phyloP scores from a whole-genome alignment of 2,888 invertebrate genomes.

The Escarpia spicata region DNA sequence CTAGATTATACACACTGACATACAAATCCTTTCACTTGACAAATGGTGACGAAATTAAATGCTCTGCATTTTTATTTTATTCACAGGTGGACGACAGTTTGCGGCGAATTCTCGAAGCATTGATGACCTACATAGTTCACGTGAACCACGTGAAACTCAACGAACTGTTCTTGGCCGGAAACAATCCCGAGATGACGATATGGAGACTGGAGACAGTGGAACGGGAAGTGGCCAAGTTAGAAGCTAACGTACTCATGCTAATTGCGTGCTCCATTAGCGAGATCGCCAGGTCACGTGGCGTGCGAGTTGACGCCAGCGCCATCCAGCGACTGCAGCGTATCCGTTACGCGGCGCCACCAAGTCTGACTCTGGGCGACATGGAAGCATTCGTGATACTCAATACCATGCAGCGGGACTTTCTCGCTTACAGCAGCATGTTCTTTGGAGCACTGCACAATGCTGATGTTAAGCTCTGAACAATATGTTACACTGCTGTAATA shows the following conservation, averaged over 20 bases:
- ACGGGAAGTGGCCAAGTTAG: not conserved
- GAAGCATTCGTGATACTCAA: not conserved
- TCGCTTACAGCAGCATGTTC: not conserved
- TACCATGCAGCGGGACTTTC: not conserved
- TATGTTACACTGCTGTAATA: not conserved
- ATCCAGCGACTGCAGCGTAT: slow-evolving; percentile 1
- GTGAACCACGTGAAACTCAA: not conserved
- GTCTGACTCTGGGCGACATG: not conserved
- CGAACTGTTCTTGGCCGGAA: not conserved
- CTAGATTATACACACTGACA: too few species aligned
- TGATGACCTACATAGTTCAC: slow-evolving; percentile 11
- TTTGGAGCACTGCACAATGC: not conserved
- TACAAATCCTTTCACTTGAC: too few species aligned
- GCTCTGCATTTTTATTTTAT: not conserved
- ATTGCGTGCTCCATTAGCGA: not conserved
- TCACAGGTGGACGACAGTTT: not conserved
- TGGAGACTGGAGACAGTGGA: not conserved
- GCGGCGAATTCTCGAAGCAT: not conserved
- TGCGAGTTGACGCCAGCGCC: slow-evolving; percentile 3
- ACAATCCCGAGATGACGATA: not conserved
- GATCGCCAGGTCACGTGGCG: not conserved
- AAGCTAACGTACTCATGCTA: not conserved
- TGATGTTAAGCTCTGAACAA: not conserved
- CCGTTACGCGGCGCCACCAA: not conserved
- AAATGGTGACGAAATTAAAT: not conserved